Base-by-base conservation (phyloP, 2,888 invertebrate genomes). In the Achlya flavicornis region DNA sequence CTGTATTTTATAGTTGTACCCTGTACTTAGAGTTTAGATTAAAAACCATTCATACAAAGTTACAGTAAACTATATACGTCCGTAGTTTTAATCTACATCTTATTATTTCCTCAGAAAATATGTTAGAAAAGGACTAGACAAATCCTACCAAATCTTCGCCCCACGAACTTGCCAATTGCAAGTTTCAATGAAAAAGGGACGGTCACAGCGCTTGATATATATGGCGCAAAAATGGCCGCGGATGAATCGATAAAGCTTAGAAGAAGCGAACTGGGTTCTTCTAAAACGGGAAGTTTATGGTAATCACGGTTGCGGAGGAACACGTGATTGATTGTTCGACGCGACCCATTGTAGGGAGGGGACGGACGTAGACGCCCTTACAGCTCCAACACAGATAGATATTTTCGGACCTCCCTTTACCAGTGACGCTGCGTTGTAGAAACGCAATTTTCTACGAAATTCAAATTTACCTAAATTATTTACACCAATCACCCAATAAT, bases 281-380 rank as follows among this genome's bases (percentile, higher is more conserved):
- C 84, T 89, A 87, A 91, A 93, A 91, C 89, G 91, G 89, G 86
- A 88, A 91, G 89, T 92, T 93, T 93, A 93, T 93, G 93, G 90
- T 93, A 93, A 93, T 93, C 92, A 91, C 88, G 84, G 80, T 75
- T 84, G 84, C 79, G 84, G 85, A 88, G 87, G 87, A 87, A 83
- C 82, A 75, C 81, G 90, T 93, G 93, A 93, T 93, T 93, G 93
- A 93, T 93, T 92, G 90, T 89, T 85, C 83, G 81, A 77, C 76
- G 84, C 83, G 81, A 74, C 73, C 74, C 71, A 80, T 77, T 74
- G 79, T 80, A 79, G 79, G 78, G 75, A 72, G 75, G 78, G 72
- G 76, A 72, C 74, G 79, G 78, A 75, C 71, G 75, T 77, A 72
- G 76, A 72, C 73, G 74, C 78, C 76, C 74, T 77, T 70, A 67